A percentile compares a stretch with the other conserved stretches of the same genome.
These are phyloP conservation scores for Spodoptera picta DNA, from an alignment of 2,888 invertebrate species.

Conservation along the genomic window DNA sequence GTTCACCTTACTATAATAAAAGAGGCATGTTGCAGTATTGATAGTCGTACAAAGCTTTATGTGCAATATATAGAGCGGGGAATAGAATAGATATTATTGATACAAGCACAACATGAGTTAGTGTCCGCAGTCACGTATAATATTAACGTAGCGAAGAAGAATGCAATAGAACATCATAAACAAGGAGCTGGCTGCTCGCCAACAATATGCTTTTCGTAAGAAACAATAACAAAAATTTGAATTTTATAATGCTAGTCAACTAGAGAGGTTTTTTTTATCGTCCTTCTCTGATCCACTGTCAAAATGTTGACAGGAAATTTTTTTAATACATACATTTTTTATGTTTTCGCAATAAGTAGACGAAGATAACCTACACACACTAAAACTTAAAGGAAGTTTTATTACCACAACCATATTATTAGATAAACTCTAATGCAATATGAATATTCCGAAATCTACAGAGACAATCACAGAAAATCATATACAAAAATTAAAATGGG, in stretches of 20 bases:
- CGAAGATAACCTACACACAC: no score
- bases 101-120: constrained; percentile 20
- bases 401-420: no score
- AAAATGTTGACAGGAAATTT: no score
- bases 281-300: no score
- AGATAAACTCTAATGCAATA: background rate
- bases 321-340: no score
- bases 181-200: constrained; percentile 41
- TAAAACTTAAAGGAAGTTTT: no score
- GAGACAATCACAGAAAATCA: background rate
- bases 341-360: no score
- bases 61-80: constrained; percentile 14
- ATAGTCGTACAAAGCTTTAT: constrained; percentile 8
- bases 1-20: background rate
- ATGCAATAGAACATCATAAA: constrained; percentile 29
- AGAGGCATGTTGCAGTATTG: background rate
- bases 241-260: constrained; percentile 1
- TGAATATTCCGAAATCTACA: background rate
- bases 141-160: constrained; percentile 33
- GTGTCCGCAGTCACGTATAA: constrained; percentile 44
- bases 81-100: constrained; percentile 28
- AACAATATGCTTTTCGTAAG: constrained; percentile 25
- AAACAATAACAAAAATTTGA: constrained; percentile 27
- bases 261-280: background rate
- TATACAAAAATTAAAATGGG: constrained; percentile 52